Evolutionary conservation across 2,113 vertebrate species (phyloP), one percentile per base, ranked within the genome.

Genomic region (Alces alces): DNA sequence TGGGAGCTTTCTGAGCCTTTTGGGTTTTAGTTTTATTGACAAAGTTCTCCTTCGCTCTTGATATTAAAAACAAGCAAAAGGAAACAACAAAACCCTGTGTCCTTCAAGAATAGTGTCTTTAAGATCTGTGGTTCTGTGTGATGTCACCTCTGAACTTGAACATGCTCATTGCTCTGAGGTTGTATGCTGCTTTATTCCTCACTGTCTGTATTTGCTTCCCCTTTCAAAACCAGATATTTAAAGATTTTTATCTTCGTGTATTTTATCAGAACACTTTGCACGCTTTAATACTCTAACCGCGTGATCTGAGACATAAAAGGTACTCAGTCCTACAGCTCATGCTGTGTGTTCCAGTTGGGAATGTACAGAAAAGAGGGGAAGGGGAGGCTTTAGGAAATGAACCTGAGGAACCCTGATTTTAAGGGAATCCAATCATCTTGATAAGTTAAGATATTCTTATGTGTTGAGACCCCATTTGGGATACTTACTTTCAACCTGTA

Each of bases 201-300:
- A 21, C 50, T 27, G 30, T 54, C 43, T 79, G n/a, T 89, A 52
- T 83, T 92, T 83, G 61, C 45, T 84, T 89, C 33, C 92, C 50
- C 78, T 82, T 83, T 88, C 36, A 86, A 84, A 96, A 64, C 25
- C 43, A 95, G 85, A 27, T 92, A 55, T 92, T 86, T 73, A 93
- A 43, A 54, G 52, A 78, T 95, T 54, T 95, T 36, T 94, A 73
- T 87, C 84, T 57, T 78, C 23, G 33, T 89, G 80, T 84, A 33
- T 73, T 76, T 88, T 36, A 88, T 89, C 61, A 39, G 96, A 94
- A 88, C 30, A 36, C 25, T 93, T 87, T 76, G 85, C 91, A 61
- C 39, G 78, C 58, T 91, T 93, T 83, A 43, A 30, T 96, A 7
- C 47, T 80, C 54, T 83, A 93, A 19, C 85, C 8, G 4, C 87